phyloP scores from a whole-genome alignment of 2,888 invertebrate species.

The Dryobota labecula region DNA sequence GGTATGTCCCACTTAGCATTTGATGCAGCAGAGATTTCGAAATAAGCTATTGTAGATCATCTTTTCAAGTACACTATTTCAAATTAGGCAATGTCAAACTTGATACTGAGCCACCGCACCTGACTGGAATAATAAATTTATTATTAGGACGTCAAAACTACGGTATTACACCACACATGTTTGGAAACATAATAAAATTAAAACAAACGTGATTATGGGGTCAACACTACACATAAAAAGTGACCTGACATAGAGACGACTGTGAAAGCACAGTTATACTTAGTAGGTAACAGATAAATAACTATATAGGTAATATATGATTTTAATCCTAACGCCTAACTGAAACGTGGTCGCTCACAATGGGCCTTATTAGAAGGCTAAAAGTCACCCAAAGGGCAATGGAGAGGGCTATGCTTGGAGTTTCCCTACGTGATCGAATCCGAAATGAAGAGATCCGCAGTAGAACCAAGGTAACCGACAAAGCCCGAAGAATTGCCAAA shows the following conservation, averaged over 20 bases:
- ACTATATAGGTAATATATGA: neutral
- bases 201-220: conserved; percentile 28
- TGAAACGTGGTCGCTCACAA: too few species aligned
- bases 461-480: too few species aligned
- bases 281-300: too few species aligned
- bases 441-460: too few species aligned
- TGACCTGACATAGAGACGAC: neutral
- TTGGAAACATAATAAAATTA: conserved; percentile 35
- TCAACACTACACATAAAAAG: conserved; percentile 20
- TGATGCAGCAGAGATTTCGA: neutral
- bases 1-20: neutral
- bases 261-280: neutral
- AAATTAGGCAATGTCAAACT: conserved; percentile 36
- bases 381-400: too few species aligned
- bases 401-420: too few species aligned
- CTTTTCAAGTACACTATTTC: conserved; percentile 24
- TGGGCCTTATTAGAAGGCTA: too few species aligned
- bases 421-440: too few species aligned
- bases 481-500: too few species aligned
- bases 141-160: conserved; percentile 5
- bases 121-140: conserved; percentile 43
- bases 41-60: conserved; percentile 10
- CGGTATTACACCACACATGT: conserved; percentile 12
- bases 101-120: conserved; percentile 1
- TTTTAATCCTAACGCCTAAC: neutral